Evolutionary conservation across 2,797 vertebrate species (phyloP).

Genomic region (Galagoides demidoff): DNA sequence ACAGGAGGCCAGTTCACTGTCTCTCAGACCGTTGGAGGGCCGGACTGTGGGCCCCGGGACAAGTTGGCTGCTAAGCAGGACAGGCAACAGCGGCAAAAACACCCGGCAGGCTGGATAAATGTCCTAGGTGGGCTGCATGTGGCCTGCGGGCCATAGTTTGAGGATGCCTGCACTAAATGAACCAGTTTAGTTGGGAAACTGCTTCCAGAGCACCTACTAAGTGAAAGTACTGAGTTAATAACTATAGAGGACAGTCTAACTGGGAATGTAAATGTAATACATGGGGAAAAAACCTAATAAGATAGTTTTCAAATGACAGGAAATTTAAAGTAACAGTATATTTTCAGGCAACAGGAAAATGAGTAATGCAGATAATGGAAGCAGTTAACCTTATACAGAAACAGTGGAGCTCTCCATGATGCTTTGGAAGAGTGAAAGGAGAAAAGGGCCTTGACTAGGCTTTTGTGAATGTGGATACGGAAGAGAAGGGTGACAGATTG

Average conservation of each 20-base stretch:
- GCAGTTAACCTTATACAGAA: neutral
- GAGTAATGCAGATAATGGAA: neutral
- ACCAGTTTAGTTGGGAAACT: neutral
- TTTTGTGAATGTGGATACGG: neutral
- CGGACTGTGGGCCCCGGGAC: too few species aligned
- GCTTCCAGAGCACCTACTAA: neutral
- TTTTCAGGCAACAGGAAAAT: neutral
- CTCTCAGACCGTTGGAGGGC: too few species aligned
- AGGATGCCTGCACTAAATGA: neutral
- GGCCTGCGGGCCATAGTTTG: too few species aligned
- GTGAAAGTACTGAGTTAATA: neutral
- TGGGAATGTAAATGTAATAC: neutral
- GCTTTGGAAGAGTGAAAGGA: neutral
- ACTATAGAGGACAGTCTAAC: neutral
- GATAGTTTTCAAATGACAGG: neutral
- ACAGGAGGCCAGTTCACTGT: too few species aligned
- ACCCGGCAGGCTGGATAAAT: too few species aligned
- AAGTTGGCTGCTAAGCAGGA: too few species aligned
- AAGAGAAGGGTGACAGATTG: neutral
- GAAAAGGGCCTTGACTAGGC: neutral
- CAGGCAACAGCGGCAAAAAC: too few species aligned
- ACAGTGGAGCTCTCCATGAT: neutral
- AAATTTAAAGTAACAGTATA: neutral
- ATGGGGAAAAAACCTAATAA: neutral
- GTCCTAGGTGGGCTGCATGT: too few species aligned